Conservation (phyloP, 1,140 invertebrate species). For the Luehdorfia chinensis region DNA sequence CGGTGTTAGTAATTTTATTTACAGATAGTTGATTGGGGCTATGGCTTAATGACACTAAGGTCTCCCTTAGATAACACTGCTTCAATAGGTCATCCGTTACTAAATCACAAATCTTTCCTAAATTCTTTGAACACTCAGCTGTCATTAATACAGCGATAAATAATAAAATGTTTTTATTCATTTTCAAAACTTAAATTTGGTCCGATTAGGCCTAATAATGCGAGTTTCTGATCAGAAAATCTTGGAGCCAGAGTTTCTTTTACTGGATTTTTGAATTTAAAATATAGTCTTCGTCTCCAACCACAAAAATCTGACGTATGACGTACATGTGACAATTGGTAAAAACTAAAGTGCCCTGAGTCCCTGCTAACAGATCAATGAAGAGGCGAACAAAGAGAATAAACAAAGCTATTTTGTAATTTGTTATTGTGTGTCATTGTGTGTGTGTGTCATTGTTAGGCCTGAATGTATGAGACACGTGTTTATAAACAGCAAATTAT, state of each 20-base stretch:
- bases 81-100: conserved; percentile 32
- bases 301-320: background rate
- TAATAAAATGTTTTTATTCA: conserved; percentile 8
- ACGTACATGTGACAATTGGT: background rate
- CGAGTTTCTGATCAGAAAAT: background rate
- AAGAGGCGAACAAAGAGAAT: background rate
- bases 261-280: background rate
- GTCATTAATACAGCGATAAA: background rate
- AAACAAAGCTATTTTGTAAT: conserved; percentile 15
- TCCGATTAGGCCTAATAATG: background rate
- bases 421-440: conserved; percentile 9
- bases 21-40: conserved; percentile 60
- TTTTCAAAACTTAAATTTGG: background rate
- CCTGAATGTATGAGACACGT: background rate
- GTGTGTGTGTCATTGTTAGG: conserved; percentile 4
- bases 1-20: conserved; percentile 43
- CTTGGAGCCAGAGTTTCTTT: no score
- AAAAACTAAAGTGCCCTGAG: background rate
- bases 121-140: conserved; percentile 9
- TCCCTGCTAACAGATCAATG: background rate
- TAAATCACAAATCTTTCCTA: conserved; percentile 36
- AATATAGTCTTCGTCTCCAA: background rate
- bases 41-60: conserved; percentile 39
- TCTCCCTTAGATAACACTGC: conserved; percentile 50
- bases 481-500: conserved; percentile 8